Conservation (phyloP, 2,888 invertebrate species). For the Asteroscopus sphinx region DNA sequence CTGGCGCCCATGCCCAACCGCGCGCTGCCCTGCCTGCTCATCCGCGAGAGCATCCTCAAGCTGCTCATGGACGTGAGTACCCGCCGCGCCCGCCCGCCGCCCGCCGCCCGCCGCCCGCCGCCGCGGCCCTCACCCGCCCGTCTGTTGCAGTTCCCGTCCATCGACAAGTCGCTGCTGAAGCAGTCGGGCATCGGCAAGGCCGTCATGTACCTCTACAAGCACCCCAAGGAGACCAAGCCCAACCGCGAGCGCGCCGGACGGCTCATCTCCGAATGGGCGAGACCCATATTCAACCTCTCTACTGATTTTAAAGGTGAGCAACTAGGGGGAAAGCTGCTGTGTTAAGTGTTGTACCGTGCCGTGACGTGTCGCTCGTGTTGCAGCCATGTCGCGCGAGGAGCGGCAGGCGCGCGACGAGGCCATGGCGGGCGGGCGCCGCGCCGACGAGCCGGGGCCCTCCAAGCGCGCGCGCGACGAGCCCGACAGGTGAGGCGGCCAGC, state of each 20-base stretch:
- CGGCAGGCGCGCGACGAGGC: slow-evolving; percentile 94
- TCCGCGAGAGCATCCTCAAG: slow-evolving; percentile 96
- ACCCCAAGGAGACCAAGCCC: slow-evolving; percentile 98
- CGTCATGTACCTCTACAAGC: slow-evolving; percentile 99
- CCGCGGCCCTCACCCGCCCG: not conserved
- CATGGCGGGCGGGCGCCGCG: slow-evolving; percentile 73
- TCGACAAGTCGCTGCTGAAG: slow-evolving; percentile 97
- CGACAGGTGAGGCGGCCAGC: slow-evolving; percentile 36
- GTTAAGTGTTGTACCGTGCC: not conserved
- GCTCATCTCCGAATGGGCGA: slow-evolving; percentile 98
- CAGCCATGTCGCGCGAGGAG: slow-evolving; percentile 97
- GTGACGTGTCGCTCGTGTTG: slow-evolving; percentile 6
- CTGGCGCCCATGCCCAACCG: slow-evolving; percentile 99
- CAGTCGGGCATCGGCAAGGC: slow-evolving; percentile 99
- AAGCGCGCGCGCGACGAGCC: slow-evolving; percentile 59
- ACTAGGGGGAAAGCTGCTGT: not conserved
- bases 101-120: too few relatives aligned
- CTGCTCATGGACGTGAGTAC: slow-evolving; percentile 93
- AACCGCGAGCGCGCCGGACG: slow-evolving; percentile 97
- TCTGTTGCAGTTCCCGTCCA: slow-evolving; percentile 93
- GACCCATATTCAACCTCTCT: slow-evolving; percentile 98
- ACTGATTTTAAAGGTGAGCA: slow-evolving; percentile 79
- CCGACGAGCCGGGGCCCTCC: slow-evolving; percentile 82
- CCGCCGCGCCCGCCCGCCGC: not conserved
- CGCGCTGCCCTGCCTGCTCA: slow-evolving; percentile 98